Evolutionary conservation across 2,797 vertebrate species (phyloP).

Genomic region (Antrozous pallidus): DNA sequence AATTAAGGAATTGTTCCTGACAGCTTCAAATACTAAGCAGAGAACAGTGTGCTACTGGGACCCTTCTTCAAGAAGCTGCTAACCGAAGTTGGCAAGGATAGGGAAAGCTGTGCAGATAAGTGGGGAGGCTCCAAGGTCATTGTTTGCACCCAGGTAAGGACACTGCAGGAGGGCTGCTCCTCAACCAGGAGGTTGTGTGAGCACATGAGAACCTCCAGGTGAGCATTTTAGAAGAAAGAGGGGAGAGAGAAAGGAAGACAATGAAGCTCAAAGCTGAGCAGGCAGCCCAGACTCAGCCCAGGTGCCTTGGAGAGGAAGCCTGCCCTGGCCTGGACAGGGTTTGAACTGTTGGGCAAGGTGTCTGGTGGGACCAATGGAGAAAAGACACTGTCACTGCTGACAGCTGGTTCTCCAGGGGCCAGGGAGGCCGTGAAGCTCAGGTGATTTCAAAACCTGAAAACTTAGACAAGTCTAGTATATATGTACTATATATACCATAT

Average conservation of each 20-base stretch:
- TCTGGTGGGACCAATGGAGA: no score
- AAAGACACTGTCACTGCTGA: background rate
- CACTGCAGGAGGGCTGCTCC: background rate
- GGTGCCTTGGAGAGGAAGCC: background rate
- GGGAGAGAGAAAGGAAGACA: background rate
- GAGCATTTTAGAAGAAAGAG: background rate
- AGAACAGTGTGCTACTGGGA: background rate
- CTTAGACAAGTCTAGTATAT: background rate
- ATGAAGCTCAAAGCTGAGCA: background rate
- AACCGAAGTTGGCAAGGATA: background rate
- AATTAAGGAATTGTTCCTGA: background rate
- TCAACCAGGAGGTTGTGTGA: background rate
- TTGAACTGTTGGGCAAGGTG: background rate
- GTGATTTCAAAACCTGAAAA: background rate
- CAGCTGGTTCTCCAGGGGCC: background rate
- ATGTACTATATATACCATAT: background rate
- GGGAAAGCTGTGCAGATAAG: background rate
- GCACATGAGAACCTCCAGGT: background rate
- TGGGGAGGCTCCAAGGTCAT: background rate
- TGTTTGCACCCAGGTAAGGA: background rate
- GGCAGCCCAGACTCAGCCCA: background rate
- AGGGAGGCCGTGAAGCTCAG: background rate
- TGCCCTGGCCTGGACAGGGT: background rate
- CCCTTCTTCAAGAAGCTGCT: background rate
- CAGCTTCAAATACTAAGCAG: background rate